Evolutionary conservation across 2,113 vertebrate species (phyloP), one percentile per base, ranked within the genome.

Genomic region (Tinamus guttatus): DNA sequence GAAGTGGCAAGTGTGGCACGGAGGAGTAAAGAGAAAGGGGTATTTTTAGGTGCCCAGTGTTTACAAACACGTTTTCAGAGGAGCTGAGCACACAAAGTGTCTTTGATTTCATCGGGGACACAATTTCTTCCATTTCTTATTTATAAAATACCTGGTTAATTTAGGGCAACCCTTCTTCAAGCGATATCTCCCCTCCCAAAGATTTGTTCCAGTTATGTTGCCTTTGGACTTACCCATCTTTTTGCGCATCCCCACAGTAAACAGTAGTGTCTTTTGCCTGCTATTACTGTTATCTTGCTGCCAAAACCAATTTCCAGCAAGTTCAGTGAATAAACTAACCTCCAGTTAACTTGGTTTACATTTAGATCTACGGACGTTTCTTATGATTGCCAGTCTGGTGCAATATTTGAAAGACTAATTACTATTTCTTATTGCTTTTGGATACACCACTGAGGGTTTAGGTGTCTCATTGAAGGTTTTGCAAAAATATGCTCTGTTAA

Each of bases 401-500:
- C 24, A 56, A 69, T 36, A 77, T 11, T 12, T 5, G 24, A 49
- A 89, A 3, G 13, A 43, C 49, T 63, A 70, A 80, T 38, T 59
- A 11, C 13, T 81, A 5, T 40, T 92, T 71, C 49, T 58, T 52
- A 36, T 0, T 10, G n/a, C 34, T 88, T 86, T 81, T 75, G 64
- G 62, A 67, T 65, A 43, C 24, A 49, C 25, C 1, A 0, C n/a
- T 76, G 65, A 69, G 52, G 47, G 19, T 43, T 34, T 10, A 81
- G 69, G 58, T 92, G 70, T 79, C 69, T 76, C 49, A 51, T 54
- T 71, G 62, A 68, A 64, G 65, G 20, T 52, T 92, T 65, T 86
- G 52, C 65, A 36, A 70, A 88, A 21, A 4, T 59, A 13, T 30
- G 27, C 32, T 60, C 60, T 27, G 34, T n/a, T 54, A 81, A 40